Conservation (phyloP, 2,797 vertebrate genomes). For the Semotilus atromaculatus region DNA sequence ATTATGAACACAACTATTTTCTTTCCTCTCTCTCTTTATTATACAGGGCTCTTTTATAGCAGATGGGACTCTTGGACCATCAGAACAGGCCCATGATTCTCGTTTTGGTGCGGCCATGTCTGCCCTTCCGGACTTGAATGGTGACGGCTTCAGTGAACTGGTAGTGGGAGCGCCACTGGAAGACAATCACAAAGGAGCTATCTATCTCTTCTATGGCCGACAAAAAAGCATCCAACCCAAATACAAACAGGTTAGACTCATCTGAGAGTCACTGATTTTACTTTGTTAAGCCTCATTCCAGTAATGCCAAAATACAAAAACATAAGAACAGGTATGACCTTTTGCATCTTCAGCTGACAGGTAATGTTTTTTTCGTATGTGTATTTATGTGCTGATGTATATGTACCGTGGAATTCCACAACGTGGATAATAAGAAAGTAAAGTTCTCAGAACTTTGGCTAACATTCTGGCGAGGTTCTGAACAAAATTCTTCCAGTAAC, state of each 20-base stretch:
- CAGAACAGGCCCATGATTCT: conserved; percentile 84
- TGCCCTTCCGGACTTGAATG: conserved; percentile 87
- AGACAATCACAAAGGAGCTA: conserved; percentile 86
- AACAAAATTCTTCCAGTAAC: not conserved
- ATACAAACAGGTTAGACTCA: conserved; percentile 84
- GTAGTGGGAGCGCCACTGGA: conserved; percentile 91
- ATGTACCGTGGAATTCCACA: too few species aligned
- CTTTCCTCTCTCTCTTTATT: not conserved
- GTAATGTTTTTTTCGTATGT: not conserved
- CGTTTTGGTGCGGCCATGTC: conserved; percentile 88
- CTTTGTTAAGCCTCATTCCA: not conserved
- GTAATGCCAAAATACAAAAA: not conserved
- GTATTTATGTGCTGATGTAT: too few species aligned
- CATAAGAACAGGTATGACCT: not conserved
- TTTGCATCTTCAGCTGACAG: not conserved
- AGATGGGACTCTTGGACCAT: conserved; percentile 78
- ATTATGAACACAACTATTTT: not conserved
- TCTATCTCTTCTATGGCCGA: conserved; percentile 89
- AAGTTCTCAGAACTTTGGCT: not conserved
- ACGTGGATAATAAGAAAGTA: too few species aligned
- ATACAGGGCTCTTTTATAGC: conserved; percentile 77
- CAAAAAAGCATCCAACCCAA: conserved; percentile 72
- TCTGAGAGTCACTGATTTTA: not conserved
- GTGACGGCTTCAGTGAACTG: conserved; percentile 88
- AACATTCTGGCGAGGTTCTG: not conserved